Percentiles rank a stretch among this genome's conserved stretches.
phyloP scores from a whole-genome alignment of 1,140 invertebrate species.

The Drosophila persimilis region DNA sequence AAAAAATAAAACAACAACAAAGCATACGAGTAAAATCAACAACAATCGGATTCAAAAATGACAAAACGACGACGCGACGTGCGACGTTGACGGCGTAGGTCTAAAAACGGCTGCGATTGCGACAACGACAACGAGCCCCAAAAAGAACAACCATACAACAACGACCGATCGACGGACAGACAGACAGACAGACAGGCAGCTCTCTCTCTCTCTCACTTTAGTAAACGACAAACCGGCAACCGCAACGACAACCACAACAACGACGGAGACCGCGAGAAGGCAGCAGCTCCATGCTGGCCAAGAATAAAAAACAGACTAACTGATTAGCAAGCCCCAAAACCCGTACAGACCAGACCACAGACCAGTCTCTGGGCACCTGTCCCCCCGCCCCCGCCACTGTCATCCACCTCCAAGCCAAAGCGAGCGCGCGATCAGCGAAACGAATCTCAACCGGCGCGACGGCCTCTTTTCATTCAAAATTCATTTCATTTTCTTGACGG shows the following conservation, averaged over 20 bases:
- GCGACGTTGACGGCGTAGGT: constrained; percentile 29
- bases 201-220: constrained; percentile 10
- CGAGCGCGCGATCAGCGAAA: constrained; percentile 2
- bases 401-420: neutral
- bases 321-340: constrained; percentile 67
- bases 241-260: neutral
- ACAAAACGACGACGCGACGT: constrained; percentile 20
- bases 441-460: constrained; percentile 51
- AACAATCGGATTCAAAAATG: constrained; percentile 36
- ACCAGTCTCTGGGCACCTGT: constrained; percentile 9
- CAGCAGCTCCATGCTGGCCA: constrained; percentile 71
- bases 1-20: constrained; percentile 5
- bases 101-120: constrained; percentile 73
- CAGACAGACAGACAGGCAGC: neutral
- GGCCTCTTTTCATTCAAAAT: constrained; percentile 49
- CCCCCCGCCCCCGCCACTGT: neutral
- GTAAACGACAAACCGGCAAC: constrained; percentile 25
- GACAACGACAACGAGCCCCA: constrained; percentile 45
- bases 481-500: constrained; percentile 20
- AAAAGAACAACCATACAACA: constrained; percentile 33
- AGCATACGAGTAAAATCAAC: constrained; percentile 6
- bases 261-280: constrained; percentile 26
- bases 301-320: constrained; percentile 79
- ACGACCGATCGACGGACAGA: neutral
- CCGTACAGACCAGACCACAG: constrained; percentile 42